phyloP scores from a whole-genome alignment of 2,113 vertebrate species.

The Corydoras maculifer region DNA sequence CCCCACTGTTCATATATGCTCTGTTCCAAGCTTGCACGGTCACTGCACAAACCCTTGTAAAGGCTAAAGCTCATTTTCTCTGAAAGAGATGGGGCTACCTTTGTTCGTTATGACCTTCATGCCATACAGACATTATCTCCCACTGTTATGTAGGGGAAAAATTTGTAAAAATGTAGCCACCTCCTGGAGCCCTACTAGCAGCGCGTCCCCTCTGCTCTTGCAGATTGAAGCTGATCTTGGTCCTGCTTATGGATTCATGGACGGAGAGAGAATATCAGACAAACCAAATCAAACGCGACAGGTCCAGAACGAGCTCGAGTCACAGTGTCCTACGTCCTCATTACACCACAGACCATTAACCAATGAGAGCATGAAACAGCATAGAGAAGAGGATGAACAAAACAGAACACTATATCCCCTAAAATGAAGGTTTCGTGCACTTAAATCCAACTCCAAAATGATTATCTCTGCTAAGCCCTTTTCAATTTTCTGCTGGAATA shows the following conservation, averaged over 20 bases:
- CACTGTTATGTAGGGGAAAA: not conserved
- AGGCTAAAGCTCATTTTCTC: not conserved
- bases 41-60: not conserved
- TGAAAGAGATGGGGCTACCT: not conserved
- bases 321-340: constrained; percentile 14
- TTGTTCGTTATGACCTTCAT: constrained; percentile 3
- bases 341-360: constrained; percentile 32
- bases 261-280: constrained; percentile 34
- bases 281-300: constrained; percentile 52
- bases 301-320: constrained; percentile 35
- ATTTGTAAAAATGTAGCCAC: not conserved
- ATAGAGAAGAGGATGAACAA: not conserved
- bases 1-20: not conserved
- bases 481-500: constrained; percentile 65
- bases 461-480: constrained; percentile 45
- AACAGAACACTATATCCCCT: constrained; percentile 19
- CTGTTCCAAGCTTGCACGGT: not conserved
- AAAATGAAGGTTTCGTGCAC: constrained; percentile 27
- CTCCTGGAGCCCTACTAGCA: not conserved
- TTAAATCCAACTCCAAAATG: not conserved
- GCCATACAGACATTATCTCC: not conserved
- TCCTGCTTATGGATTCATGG: constrained; percentile 51
- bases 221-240: constrained; percentile 51
- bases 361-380: constrained; percentile 8
- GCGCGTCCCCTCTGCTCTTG: not conserved